Evolutionary conservation across 2,113 vertebrate genomes (phyloP).

Genomic region (Bostrychus sinensis): DNA sequence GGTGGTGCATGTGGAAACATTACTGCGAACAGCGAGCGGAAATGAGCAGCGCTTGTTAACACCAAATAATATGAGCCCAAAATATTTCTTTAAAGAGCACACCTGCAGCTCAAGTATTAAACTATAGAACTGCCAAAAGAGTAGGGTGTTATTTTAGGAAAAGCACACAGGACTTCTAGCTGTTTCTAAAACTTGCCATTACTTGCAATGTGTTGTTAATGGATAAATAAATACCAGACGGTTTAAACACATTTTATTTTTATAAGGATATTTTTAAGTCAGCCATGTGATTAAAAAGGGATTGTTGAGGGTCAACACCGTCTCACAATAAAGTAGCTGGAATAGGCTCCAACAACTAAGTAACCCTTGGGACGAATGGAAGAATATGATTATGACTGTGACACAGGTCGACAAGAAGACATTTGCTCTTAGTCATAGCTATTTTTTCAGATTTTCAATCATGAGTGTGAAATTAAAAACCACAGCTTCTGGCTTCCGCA

Average conservation of each 20-base stretch:
- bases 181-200: not conserved
- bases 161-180: not conserved
- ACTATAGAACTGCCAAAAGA: not conserved
- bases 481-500: no score
- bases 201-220: not conserved
- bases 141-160: not conserved
- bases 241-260: no score
- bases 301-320: not conserved
- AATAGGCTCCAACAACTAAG: not conserved
- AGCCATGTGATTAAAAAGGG: not conserved
- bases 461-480: not conserved
- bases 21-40: slow-evolving; percentile 8
- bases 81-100: slow-evolving; percentile 20
- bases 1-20: slow-evolving; percentile 11
- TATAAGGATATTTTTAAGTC: not conserved
- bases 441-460: not conserved
- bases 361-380: not conserved
- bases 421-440: not conserved
- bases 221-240: not conserved
- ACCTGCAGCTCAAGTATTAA: slow-evolving; percentile 34
- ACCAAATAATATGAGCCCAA: slow-evolving; percentile 23
- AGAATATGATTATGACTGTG: not conserved
- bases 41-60: slow-evolving; percentile 28
- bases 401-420: not conserved
- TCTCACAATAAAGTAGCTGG: not conserved